Base-by-base conservation (phyloP, 2,888 invertebrate genomes). In the Habrosyne pyritoides region DNA sequence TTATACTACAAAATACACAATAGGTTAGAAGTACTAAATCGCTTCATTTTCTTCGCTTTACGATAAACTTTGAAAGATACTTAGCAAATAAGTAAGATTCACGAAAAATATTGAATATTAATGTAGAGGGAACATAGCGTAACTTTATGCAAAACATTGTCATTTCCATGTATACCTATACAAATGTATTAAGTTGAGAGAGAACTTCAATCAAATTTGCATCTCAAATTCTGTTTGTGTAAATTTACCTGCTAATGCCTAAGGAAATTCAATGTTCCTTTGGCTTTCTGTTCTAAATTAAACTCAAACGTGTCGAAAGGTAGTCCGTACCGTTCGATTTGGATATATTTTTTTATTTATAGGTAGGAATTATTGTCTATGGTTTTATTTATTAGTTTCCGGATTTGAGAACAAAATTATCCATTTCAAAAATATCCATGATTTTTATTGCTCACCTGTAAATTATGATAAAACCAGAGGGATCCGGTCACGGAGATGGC, bases 381-480 rank as follows among this genome's bases (percentile, higher is more conserved):
- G 6, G 28, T 28, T 28, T 28, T 28, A 28, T 10, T 2, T 28
- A 28, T 8, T n/a, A n/a, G n/a, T n/a, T n/a, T n/a, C n/a, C n/a
- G 28, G 10, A 0, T 28, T 28, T 0, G 28, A 12, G 10, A 30
- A 30, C 12, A 30, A 30, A 12, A 12, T 28, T 2, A 10, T 2
- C 8, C 10, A 12, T 12, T 3, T 10, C 12, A 30, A 30, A 30
- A 30, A 12, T 12, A 30, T 30, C 2, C 2, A 30, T 30, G 6
- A 28, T 28, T 28, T 28, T 28, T 28, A 28, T 28, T 28, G 53
- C 92, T 93, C 90, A 96, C 97, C 95, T 96, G 96, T 52, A 97
- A 92, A 79, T 96, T 97, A 77, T 97, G 97, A 87, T 97, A 97
- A 87, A 97, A 97, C 84, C 97, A 93, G 10, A 97, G 95, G 2